Conservation (phyloP, 1,140 invertebrate species). For the Linepithema humile region DNA sequence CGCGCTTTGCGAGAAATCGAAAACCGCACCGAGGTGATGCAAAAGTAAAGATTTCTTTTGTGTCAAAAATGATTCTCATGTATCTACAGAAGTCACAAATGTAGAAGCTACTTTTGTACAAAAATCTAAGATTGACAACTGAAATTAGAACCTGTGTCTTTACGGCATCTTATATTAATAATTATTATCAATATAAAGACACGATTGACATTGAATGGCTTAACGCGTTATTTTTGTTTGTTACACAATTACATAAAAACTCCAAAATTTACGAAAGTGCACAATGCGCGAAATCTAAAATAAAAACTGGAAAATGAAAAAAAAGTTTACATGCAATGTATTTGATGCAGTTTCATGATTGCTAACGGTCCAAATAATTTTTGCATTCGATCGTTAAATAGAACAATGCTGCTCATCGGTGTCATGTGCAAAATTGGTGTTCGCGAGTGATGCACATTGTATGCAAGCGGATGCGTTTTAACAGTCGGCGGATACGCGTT, state of each 20-base stretch:
- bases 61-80: background rate
- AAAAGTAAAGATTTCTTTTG: background rate
- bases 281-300: background rate
- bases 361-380: too few relatives aligned
- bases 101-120: too few relatives aligned
- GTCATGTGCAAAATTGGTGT: conserved; percentile 28
- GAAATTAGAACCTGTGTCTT: background rate
- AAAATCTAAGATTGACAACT: too few relatives aligned
- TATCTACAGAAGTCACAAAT: background rate
- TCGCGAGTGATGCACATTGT: conserved; percentile 27
- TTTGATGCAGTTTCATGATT: too few relatives aligned
- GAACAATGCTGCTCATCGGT: conserved; percentile 6
- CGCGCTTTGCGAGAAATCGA: background rate
- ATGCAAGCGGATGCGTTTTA: conserved; percentile 18
- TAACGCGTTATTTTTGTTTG: background rate
- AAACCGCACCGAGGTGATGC: background rate
- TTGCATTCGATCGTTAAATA: background rate
- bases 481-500: conserved; percentile 4
- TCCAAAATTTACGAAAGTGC: background rate
- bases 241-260: background rate
- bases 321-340: too few relatives aligned
- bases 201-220: background rate
- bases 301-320: too few relatives aligned
- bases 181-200: background rate
- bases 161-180: background rate